Conservation (phyloP, 2,888 invertebrate genomes). For the Agelastica alni region DNA sequence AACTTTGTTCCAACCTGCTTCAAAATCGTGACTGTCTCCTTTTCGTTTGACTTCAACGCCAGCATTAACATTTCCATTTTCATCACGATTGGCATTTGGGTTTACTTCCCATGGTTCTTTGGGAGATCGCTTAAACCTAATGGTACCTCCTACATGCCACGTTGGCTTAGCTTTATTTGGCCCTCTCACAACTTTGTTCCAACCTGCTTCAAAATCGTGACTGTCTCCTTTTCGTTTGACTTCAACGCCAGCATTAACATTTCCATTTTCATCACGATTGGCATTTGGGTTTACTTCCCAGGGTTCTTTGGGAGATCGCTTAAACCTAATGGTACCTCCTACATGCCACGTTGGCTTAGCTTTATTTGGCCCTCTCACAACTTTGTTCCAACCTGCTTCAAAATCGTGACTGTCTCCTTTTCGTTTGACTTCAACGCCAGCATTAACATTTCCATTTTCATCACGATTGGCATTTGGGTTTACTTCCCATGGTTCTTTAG, state of each 20-base stretch:
- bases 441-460: no score
- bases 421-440: no score
- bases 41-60: slow-evolving; percentile 24
- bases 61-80: slow-evolving; percentile 28
- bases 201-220: slow-evolving; percentile 31
- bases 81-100: slow-evolving; percentile 7
- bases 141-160: neutral
- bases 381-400: no score
- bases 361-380: no score
- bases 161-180: neutral
- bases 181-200: slow-evolving; percentile 1
- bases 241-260: slow-evolving; percentile 22
- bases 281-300: slow-evolving; percentile 4
- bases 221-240: slow-evolving; percentile 28
- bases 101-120: slow-evolving; percentile 9
- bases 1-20: slow-evolving; percentile 29
- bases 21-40: slow-evolving; percentile 30
- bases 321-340: neutral
- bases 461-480: no score
- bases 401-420: no score
- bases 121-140: neutral
- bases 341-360: no score
- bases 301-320: neutral
- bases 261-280: slow-evolving; percentile 19
- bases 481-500: no score